Percentiles rank a stretch among this genome's conserved stretches.
phyloP scores from a whole-genome alignment of 2,888 invertebrate species.

The Drosophila picticornis region DNA sequence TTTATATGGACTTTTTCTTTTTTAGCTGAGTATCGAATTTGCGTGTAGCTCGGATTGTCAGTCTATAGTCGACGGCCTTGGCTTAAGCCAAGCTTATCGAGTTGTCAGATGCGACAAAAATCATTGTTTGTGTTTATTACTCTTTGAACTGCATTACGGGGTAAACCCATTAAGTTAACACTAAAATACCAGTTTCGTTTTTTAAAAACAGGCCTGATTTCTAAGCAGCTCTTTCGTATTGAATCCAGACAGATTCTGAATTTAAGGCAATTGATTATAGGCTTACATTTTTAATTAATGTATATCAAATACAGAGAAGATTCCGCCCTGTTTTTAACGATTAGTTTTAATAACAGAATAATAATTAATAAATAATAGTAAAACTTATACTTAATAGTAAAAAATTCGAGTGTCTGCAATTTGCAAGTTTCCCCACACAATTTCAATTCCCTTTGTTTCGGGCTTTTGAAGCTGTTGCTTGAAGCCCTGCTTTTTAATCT shows the following conservation, averaged over 20 bases:
- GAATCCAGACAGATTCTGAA: neutral
- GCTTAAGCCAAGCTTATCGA: conserved; percentile 21
- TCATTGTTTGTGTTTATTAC: conserved; percentile 22
- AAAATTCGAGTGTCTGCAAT: neutral
- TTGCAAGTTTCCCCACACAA: neutral
- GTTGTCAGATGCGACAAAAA: neutral
- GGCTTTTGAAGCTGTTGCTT: neutral
- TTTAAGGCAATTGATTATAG: neutral
- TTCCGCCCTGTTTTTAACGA: neutral
- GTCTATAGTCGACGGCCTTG: conserved; percentile 24
- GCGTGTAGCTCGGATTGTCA: conserved; percentile 21
- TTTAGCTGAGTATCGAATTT: conserved; percentile 34
- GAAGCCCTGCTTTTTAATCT: neutral
- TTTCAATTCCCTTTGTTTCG: too few relatives aligned
- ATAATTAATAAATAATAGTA: neutral
- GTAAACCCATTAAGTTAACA: neutral
- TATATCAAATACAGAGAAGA: neutral
- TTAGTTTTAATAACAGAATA: neutral
- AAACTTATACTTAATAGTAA: neutral
- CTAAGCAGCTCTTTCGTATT: too few relatives aligned
- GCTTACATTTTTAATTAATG: fast-evolving
- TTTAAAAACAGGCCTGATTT: too few relatives aligned
- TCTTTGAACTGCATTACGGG: conserved; percentile 7
- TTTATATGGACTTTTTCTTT: conserved; percentile 34
- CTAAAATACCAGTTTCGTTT: neutral